Evolutionary conservation across 1,140 invertebrate species (phyloP).

Genomic region (Chionoecetes opilio): DNA sequence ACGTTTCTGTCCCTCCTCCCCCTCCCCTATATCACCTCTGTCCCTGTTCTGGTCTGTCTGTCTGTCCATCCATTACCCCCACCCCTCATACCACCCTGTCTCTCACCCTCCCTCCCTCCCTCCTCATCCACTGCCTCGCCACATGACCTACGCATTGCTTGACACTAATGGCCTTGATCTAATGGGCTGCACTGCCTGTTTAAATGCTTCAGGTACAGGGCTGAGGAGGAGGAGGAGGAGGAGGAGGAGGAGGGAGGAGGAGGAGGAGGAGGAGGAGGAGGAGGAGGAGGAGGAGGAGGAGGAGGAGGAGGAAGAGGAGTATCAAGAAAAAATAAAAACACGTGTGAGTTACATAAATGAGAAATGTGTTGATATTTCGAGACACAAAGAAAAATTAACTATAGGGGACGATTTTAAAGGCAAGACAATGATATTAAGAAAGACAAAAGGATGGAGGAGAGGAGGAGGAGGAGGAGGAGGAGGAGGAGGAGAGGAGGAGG

Average conservation of each 20-base stretch:
- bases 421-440: too few relatives aligned
- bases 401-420: too few relatives aligned
- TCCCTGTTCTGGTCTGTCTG: too few relatives aligned
- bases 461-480: too few relatives aligned
- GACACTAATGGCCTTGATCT: not conserved
- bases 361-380: too few relatives aligned
- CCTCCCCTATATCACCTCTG: not conserved
- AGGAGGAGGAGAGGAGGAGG: too few relatives aligned
- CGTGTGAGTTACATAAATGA: too few relatives aligned
- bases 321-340: not conserved
- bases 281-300: not conserved
- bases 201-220: constrained; percentile 3
- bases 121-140: not conserved
- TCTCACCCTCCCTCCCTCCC: not conserved
- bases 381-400: too few relatives aligned
- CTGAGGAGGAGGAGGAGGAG: not conserved
- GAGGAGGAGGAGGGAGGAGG: not conserved
- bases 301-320: not conserved
- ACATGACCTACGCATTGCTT: not conserved
- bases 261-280: not conserved
- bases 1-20: too few relatives aligned
- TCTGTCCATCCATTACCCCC: too few relatives aligned
- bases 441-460: too few relatives aligned
- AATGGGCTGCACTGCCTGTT: not conserved
- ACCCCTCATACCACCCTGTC: not conserved